Conservation (phyloP, 2,113 vertebrate species). For the Pipa parva region DNA sequence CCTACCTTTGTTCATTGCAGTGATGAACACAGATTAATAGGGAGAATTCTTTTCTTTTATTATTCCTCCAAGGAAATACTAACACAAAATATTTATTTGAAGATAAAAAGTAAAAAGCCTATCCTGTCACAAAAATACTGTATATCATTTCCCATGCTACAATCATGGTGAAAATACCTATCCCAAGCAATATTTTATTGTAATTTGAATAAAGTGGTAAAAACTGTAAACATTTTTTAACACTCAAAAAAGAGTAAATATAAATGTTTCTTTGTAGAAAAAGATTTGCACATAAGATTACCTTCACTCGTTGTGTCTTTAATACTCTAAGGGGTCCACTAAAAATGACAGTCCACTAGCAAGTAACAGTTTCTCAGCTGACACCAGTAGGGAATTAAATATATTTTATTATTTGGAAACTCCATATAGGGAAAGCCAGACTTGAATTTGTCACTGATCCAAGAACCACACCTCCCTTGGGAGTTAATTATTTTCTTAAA, state of each 20-base stretch:
- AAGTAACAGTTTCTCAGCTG: constrained; percentile 86
- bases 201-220: not conserved
- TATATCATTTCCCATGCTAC: too few species aligned
- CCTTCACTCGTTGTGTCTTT: constrained; percentile 56
- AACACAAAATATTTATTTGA: too few species aligned
- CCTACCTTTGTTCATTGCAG: too few species aligned
- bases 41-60: too few species aligned
- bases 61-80: too few species aligned
- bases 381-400: constrained; percentile 78
- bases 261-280: constrained; percentile 4
- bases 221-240: not conserved
- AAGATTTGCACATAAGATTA: constrained; percentile 40
- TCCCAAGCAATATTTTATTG: too few species aligned
- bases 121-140: too few species aligned
- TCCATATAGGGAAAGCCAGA: constrained; percentile 74
- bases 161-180: too few species aligned
- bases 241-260: constrained; percentile 29
- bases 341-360: constrained; percentile 68
- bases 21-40: too few species aligned
- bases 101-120: too few species aligned
- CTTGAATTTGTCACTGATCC: constrained; percentile 77
- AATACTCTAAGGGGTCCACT: constrained; percentile 60
- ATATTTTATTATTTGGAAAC: constrained; percentile 86
- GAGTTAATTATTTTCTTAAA: constrained; percentile 89
- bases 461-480: constrained; percentile 74